phyloP scores from a whole-genome alignment of 2,888 invertebrate genomes.

The Pediacus dermestoides region DNA sequence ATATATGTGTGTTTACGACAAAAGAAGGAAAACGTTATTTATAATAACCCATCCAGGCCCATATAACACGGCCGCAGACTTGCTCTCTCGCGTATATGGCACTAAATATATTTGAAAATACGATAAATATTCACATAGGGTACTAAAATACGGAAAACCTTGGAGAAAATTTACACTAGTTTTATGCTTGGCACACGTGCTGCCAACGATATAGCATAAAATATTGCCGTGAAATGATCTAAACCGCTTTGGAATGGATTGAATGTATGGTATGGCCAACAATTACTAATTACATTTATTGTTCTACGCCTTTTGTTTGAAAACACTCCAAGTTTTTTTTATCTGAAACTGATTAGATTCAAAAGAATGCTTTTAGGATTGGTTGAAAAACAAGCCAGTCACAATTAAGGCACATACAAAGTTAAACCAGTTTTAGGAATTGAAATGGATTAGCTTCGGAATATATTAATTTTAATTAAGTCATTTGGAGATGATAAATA shows the following conservation, averaged over 20 bases:
- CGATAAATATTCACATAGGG: conserved; percentile 37
- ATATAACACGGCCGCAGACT: conserved; percentile 2
- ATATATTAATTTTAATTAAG: no score
- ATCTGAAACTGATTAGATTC: no score
- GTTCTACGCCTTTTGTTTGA: no score
- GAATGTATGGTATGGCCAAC: no score
- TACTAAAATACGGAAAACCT: conserved; percentile 43
- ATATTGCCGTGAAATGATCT: conserved; percentile 27
- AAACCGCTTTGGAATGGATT: conserved; percentile 16
- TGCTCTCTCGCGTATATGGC: conserved; percentile 19
- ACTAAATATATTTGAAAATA: conserved; percentile 23
- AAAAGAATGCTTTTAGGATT: no score
- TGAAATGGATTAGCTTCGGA: no score
- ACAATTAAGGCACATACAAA: no score
- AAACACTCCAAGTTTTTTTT: no score
- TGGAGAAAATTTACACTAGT: conserved; percentile 36
- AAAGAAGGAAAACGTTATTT: conserved; percentile 10
- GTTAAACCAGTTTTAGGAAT: no score
- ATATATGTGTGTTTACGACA: conserved; percentile 6
- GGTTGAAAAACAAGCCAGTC: no score
- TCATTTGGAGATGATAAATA: no score
- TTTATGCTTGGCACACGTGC: conserved; percentile 40
- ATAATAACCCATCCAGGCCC: conserved; percentile 15
- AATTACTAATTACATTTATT: no score
- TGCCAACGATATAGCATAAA: conserved; percentile 27